A percentile compares a stretch with the other conserved stretches of the same genome.
These are phyloP conservation scores for Stenichneumon culpator DNA, from an alignment of 2,888 invertebrate species.

Conservation along the genomic window DNA sequence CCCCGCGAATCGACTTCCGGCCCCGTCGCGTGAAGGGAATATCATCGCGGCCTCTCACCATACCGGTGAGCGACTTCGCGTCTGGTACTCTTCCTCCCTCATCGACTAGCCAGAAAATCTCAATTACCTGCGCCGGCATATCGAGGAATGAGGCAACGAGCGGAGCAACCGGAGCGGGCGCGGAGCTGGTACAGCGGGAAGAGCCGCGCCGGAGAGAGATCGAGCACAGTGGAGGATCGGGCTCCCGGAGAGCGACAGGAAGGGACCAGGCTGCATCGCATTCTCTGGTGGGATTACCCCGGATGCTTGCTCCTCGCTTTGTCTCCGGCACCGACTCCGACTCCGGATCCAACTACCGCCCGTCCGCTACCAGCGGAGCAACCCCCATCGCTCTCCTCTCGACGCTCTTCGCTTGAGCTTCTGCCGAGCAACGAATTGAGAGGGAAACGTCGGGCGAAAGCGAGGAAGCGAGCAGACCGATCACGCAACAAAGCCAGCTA, in stretches of 20 bases:
- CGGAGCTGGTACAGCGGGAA: slow-evolving; percentile 11
- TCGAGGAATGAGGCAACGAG: slow-evolving; percentile 70
- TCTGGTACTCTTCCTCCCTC: slow-evolving; percentile 58
- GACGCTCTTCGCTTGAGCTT: slow-evolving; percentile 59
- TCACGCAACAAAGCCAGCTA: slow-evolving; percentile 65
- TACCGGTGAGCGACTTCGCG: slow-evolving; percentile 24
- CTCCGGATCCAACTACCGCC: slow-evolving; percentile 77
- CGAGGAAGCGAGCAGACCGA: slow-evolving; percentile 72
- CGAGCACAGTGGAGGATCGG: slow-evolving; percentile 41
- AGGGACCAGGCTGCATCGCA: slow-evolving; percentile 79
- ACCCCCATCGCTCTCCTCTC: slow-evolving; percentile 59
- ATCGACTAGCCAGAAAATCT: slow-evolving; percentile 76
- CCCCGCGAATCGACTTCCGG: slow-evolving; percentile 64
- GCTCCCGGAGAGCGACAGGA: slow-evolving; percentile 73
- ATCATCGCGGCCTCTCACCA: slow-evolving; percentile 54
- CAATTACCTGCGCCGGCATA: slow-evolving; percentile 78
- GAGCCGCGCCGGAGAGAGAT: slow-evolving; percentile 14
- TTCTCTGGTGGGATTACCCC: slow-evolving; percentile 81
- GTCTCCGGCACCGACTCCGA: slow-evolving; percentile 78
- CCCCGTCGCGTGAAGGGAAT: slow-evolving; percentile 24
- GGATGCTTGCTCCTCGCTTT: slow-evolving; percentile 81
- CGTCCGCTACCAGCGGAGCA: slow-evolving; percentile 49
- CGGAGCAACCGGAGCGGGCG: slow-evolving; percentile 45
- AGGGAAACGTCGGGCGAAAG: slow-evolving; percentile 68
- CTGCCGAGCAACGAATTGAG: slow-evolving; percentile 61